Percentiles rank a stretch among this genome's conserved stretches.
Evolutionary conservation across 2,113 vertebrate species (phyloP).

Genomic region (Thalassarche chlororhynchos): DNA sequence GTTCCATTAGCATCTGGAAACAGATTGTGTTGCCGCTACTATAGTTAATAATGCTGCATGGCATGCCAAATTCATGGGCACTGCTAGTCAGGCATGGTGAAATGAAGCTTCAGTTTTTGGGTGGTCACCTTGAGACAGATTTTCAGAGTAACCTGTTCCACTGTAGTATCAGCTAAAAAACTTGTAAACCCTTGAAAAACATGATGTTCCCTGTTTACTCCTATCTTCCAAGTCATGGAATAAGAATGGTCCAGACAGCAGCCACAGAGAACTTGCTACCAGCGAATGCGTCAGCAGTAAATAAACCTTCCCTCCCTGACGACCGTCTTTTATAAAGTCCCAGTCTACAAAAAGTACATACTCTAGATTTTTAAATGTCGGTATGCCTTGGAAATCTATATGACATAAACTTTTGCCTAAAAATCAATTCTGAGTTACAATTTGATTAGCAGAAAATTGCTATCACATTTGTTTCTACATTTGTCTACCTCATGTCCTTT

Average conservation of each 20-base stretch:
- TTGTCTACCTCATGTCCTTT: conserved; percentile 97
- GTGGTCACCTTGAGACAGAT: background rate
- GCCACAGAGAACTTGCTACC: background rate
- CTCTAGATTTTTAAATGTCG: conserved; percentile 87
- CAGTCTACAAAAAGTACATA: conserved; percentile 70
- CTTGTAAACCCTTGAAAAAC: background rate
- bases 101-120: background rate
- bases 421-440: conserved; percentile 92
- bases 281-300: conserved; percentile 26
- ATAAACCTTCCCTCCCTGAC: conserved; percentile 50
- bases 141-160: background rate
- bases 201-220: background rate
- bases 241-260: background rate
- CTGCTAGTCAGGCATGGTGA: background rate
- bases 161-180: background rate
- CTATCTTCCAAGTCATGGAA: background rate
- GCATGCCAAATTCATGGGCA: background rate
- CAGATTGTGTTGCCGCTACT: background rate
- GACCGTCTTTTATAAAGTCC: conserved; percentile 28
- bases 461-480: conserved; percentile 92
- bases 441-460: conserved; percentile 97
- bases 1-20: background rate
- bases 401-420: conserved; percentile 84
- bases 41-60: background rate
- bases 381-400: conserved; percentile 85